Conservation (phyloP, 2,113 vertebrate genomes). For the Ailuropoda melanoleuca region DNA sequence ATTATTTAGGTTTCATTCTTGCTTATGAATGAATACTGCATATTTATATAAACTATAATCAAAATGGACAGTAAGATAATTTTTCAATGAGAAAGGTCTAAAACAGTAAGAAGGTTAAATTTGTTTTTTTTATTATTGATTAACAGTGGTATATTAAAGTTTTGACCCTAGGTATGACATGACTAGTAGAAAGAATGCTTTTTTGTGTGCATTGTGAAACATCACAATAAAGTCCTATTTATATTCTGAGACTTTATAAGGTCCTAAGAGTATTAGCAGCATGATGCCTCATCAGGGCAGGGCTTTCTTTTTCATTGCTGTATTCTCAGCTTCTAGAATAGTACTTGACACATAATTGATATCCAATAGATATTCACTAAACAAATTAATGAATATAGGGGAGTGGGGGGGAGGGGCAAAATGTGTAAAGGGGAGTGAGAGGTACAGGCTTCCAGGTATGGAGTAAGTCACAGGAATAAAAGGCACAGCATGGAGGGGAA, state of each 20-base stretch:
- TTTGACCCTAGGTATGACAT: not conserved
- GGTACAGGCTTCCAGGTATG: not conserved
- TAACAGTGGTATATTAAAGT: not conserved
- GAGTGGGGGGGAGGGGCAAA: not conserved
- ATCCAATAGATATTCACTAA: constrained; percentile 20
- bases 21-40: not conserved
- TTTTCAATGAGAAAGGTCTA: not conserved
- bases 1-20: constrained; percentile 23
- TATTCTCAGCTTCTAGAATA: not conserved
- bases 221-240: not conserved
- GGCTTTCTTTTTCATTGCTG: not conserved
- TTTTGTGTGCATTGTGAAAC: not conserved
- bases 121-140: not conserved
- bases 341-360: not conserved
- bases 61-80: not conserved
- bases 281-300: not conserved
- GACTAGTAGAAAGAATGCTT: not conserved
- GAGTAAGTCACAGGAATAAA: not conserved
- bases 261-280: not conserved
- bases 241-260: not conserved
- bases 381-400: not conserved
- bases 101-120: not conserved
- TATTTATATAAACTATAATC: not conserved
- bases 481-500: not conserved
- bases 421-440: not conserved